Percentiles rank a stretch among this genome's conserved stretches.
phyloP scores from a whole-genome alignment of 2,888 invertebrate species.

The Eilema depressum region DNA sequence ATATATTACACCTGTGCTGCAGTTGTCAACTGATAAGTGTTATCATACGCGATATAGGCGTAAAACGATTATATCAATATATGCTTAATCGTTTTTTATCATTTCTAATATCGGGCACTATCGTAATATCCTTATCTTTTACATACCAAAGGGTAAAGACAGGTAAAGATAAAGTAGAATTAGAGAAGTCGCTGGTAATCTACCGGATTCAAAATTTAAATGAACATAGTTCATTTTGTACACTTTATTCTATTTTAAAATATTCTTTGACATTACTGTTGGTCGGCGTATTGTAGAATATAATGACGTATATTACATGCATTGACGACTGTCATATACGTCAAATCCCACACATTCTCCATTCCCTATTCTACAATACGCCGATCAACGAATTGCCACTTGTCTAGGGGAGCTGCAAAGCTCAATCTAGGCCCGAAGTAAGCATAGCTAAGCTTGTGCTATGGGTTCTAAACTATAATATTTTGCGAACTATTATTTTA shows the following conservation, averaged over 20 bases:
- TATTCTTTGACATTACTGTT: background rate
- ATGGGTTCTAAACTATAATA: background rate
- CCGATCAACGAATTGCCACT: too few species aligned
- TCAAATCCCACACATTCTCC: too few species aligned
- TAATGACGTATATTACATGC: too few species aligned
- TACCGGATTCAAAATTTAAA: background rate
- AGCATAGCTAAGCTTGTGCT: background rate
- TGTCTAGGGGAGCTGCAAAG: too few species aligned
- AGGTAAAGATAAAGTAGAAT: background rate
- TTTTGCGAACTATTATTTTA: too few species aligned
- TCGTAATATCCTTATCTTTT: constrained; percentile 1
- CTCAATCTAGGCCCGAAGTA: too few species aligned
- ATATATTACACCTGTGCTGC: background rate
- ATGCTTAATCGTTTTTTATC: constrained; percentile 2
- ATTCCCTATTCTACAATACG: too few species aligned
- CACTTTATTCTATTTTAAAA: background rate
- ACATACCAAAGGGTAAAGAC: background rate
- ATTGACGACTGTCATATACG: too few species aligned
- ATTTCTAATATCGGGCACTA: background rate
- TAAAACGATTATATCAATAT: background rate
- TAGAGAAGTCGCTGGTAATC: background rate
- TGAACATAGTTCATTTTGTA: background rate
- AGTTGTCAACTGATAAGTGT: background rate
- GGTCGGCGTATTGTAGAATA: too few species aligned
- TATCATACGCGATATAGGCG: constrained; percentile 3